Evolutionary conservation across 2,113 vertebrate genomes (phyloP), one percentile per base, ranked within the genome.

Genomic region (Tylochromis polylepis): DNA sequence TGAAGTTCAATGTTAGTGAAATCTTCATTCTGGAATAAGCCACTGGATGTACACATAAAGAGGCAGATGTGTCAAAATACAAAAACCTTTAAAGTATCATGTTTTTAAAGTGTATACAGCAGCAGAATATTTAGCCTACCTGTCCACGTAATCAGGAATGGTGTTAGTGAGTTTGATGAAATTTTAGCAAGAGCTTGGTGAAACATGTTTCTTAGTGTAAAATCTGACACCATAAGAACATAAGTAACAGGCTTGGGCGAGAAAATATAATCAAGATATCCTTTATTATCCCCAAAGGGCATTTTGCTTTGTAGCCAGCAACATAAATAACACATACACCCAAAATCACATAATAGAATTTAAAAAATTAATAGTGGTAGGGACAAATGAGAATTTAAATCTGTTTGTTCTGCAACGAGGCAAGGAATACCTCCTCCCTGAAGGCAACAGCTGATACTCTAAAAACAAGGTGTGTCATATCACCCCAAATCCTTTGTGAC

Each of bases 151-250:
- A 29, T 10, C 24, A 29, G 10, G 38, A 72, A 72, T 72, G 14
- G 24, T 31, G 70, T 72, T 72, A n/a, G n/a, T n/a, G n/a, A 72
- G 65, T 56, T 80, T 22, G 34, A 85, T 88, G 78, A 86, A 72
- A 87, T 51, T 65, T 94, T 88, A 90, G 87, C 72, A 27, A 43
- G 6, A 29, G 56, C 67, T 67, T n/a, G 70, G 79, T 59, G 58
- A 14, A 60, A 78, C 83, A 90, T 92, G 89, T 85, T 20, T 7
- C 11, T 12, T 34, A 80, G 2, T 7, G 12, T 34, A 58, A 4
- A 80, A 27, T 16, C 22, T 49, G 55, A 27, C 59, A 78, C 59
- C 27, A 83, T 46, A 41, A 36, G 6, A 24, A 4, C 51, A 55
- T 4, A 9, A 10, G 8, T 18, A 5, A 67, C n/a, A 87, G 60